Evolutionary conservation across 2,113 vertebrate species (phyloP).

Genomic region (Pogonocichla stellata): DNA sequence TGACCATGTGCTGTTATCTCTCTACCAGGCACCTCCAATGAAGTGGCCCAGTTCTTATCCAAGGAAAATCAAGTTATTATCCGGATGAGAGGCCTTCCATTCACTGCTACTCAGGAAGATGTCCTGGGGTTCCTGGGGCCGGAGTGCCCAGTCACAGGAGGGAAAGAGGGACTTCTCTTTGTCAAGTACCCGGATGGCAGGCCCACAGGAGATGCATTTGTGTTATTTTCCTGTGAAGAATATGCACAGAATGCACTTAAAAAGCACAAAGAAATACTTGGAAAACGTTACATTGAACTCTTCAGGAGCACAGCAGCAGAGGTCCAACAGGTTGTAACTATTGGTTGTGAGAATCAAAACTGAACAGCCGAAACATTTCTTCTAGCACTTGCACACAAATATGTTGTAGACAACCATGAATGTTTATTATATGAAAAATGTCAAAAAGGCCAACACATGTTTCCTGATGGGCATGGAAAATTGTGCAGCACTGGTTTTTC

Average conservation of each 20-base stretch:
- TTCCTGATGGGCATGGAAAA: neutral
- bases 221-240: slow-evolving; percentile 95
- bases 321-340: slow-evolving; percentile 88
- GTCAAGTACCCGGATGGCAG: slow-evolving; percentile 95
- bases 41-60: slow-evolving; percentile 95
- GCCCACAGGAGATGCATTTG: slow-evolving; percentile 95
- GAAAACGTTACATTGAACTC: slow-evolving; percentile 95
- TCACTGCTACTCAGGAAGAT: slow-evolving; percentile 87
- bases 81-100: slow-evolving; percentile 92
- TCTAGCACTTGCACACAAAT: neutral
- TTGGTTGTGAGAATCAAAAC: neutral
- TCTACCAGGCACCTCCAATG: slow-evolving; percentile 89
- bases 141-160: slow-evolving; percentile 89
- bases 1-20: neutral
- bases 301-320: slow-evolving; percentile 96
- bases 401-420: neutral
- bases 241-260: slow-evolving; percentile 93
- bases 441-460: neutral
- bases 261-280: slow-evolving; percentile 95
- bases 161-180: slow-evolving; percentile 89
- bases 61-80: slow-evolving; percentile 96
- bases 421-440: neutral
- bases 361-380: neutral
- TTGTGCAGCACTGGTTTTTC: neutral
- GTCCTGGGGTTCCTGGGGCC: slow-evolving; percentile 89